Base-by-base conservation (phyloP, 2,113 vertebrate genomes). In the Hippocampus comes region DNA sequence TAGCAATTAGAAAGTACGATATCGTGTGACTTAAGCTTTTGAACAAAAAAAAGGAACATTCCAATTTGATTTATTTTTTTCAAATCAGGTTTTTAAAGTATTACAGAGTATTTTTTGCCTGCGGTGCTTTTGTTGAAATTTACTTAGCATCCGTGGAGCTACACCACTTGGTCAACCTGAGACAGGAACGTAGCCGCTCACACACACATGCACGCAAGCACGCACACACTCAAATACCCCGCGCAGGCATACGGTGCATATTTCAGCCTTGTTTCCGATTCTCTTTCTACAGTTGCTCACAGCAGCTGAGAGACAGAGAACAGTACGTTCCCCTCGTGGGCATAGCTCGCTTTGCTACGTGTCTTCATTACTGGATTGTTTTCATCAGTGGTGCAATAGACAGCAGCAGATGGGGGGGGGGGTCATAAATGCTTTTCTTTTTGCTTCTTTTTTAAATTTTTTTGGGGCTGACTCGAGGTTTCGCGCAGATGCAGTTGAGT, bases 331-430 rank as follows among this genome's bases (percentile, higher is more conserved):
- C 72, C 80, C 87, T 84, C 77, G 84, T 86, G 87, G 88, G 82
- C 84, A 75, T 64, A 77, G 80, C 82, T 82, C 51, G 65, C 82
- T 85, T 59, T 82, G 88, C 85, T 83, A 84, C 84, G 82, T 81
- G 86, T 90, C 86, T 89, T 84, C 82, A 91, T 92, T 91, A 87
- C 69, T 46, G 20, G 70, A 70, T 77, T 76, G 72, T 83, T 89
- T 88, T 83, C 86, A 86, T 88, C 81, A 88, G 82, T 64, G 20
- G 80, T 18, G 63, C 77, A 76, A 23, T 56, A 71, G 67, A 73
- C 74, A 9, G 21, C 60, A 71, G 8, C 48, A 5, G 48, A 23
- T 3, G 11, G 56, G n/a, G 43, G 17, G 20, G 17, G 5, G 25
- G 4, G 43, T 25, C 10, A n/a, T 75, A 79, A 79, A 68, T 9